Base-by-base conservation (phyloP, 1,140 invertebrate species). In the Hormaphis cornu region DNA sequence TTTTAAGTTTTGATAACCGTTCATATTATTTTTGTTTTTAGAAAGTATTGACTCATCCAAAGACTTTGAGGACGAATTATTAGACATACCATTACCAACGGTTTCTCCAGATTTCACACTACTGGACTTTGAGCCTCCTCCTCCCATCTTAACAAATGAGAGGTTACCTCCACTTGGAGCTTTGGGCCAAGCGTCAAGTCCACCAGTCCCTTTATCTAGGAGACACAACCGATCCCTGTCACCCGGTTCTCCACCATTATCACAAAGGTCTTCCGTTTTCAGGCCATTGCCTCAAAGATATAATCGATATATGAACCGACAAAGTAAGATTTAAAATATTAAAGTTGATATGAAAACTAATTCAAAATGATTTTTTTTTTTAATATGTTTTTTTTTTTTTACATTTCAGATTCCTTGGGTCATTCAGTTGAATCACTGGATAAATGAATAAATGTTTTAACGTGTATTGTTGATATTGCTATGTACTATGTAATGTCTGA, bases 371-470 rank as follows among this genome's bases (percentile, higher is more conserved):
- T n/a, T n/a, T n/a, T n/a, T n/a, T n/a, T n/a, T 14, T 24, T 16
- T 7, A 56, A 24, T 56, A 22, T 9, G 12, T 40, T 22, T 26
- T 16, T 24, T 16, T 66, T 22, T 20, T 61, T 48, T 61, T 42
- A 44, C 44, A 24, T 61, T 61, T 0, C 20, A 66, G 61, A 66
- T 66, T 66, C 61, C 28, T 66, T 66, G 20, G 61, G 61, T 35
- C 61, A 66, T 66, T 66, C 61, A n/a, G 61, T 50, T 48, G 61
- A 66, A 66, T 66, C 61, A 35, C 61, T 66, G 22, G 61, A 66
- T 18, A 66, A 66, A 48, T 66, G 50, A 48, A 16, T 66, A 33
- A 9, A 33, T 46, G 30, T 63, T 50, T n/a, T n/a, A n/a, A n/a
- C n/a, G 18, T 33, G 35, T 20, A 50, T 4, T 30, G 22, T 66